Percentiles rank a stretch among this genome's conserved stretches.
phyloP scores from a whole-genome alignment of 1,140 invertebrate genomes.

The Steinernema khuongi region DNA sequence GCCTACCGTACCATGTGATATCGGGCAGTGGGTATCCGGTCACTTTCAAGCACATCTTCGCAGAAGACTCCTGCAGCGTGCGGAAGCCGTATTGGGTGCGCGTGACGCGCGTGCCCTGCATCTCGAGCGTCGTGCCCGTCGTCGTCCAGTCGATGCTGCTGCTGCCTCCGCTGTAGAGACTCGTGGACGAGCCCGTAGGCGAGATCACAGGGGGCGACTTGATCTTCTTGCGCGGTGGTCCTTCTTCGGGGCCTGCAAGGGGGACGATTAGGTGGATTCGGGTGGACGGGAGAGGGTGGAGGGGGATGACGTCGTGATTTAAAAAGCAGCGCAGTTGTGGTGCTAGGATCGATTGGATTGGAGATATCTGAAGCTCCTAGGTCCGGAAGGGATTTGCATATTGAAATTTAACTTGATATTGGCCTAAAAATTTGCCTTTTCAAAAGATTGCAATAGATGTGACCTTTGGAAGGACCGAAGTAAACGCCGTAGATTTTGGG shows the following conservation, averaged over 20 bases:
- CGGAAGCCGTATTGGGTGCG: constrained; percentile 67
- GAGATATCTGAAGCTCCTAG: no score
- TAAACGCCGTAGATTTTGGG: not conserved
- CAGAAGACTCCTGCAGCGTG: constrained; percentile 76
- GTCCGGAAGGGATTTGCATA: no score
- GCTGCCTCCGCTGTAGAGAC: constrained; percentile 53
- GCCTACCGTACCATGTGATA: constrained; percentile 68
- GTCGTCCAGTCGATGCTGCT: constrained; percentile 56
- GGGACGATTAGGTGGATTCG: not conserved
- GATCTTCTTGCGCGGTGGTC: constrained; percentile 57
- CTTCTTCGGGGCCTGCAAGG: constrained; percentile 57
- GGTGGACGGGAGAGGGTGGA: no score
- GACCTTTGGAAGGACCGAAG: no score
- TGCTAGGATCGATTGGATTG: not conserved
- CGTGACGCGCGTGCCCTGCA: constrained; percentile 58
- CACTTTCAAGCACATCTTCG: constrained; percentile 87
- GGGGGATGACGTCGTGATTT: no score
- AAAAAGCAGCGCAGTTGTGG: no score
- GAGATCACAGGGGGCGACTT: constrained; percentile 58
- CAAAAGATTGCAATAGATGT: no score
- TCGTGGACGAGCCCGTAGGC: constrained; percentile 55
- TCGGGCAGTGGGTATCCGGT: constrained; percentile 88
- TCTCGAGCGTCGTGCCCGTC: constrained; percentile 57
- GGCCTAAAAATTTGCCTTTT: no score
- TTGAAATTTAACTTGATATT: no score